Conservation (phyloP, 2,888 invertebrate genomes). For the Tetranychus truncatus region DNA sequence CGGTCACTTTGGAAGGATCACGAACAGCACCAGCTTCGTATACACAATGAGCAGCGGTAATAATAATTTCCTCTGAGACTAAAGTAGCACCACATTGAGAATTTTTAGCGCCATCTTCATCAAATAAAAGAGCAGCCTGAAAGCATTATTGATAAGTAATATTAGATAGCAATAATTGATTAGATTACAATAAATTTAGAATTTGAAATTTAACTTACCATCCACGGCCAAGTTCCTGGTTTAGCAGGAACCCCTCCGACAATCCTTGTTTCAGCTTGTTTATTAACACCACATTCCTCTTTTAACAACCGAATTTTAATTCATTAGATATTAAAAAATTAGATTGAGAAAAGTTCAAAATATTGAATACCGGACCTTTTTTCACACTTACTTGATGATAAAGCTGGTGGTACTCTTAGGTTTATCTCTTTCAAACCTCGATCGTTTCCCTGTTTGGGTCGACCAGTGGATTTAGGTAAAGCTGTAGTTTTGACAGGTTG, state of each 20-base stretch:
- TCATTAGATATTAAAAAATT: background rate
- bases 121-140: constrained; percentile 25
- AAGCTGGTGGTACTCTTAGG: background rate
- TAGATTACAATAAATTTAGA: background rate
- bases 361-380: background rate
- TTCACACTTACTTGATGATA: background rate
- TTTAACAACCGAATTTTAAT: background rate
- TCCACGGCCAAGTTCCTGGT: constrained; percentile 32
- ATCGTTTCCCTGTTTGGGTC: background rate
- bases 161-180: background rate
- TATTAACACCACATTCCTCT: background rate
- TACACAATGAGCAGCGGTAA: constrained; percentile 63
- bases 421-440: background rate
- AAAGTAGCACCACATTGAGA: constrained; percentile 48
- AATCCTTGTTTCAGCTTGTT: constrained; percentile 39
- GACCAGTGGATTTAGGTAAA: background rate
- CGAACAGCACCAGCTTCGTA: constrained; percentile 31
- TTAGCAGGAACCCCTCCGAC: constrained; percentile 51
- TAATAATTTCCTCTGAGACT: constrained; percentile 46
- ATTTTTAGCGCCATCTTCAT: constrained; percentile 21
- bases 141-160: no score
- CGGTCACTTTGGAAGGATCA: constrained; percentile 29
- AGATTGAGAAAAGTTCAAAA: constrained; percentile 2
- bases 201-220: constrained; percentile 27
- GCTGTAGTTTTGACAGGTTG: background rate